Percentiles rank a stretch among this genome's conserved stretches.
phyloP scores from a whole-genome alignment of 2,113 vertebrate genomes.

The Atlantisia rogersi region DNA sequence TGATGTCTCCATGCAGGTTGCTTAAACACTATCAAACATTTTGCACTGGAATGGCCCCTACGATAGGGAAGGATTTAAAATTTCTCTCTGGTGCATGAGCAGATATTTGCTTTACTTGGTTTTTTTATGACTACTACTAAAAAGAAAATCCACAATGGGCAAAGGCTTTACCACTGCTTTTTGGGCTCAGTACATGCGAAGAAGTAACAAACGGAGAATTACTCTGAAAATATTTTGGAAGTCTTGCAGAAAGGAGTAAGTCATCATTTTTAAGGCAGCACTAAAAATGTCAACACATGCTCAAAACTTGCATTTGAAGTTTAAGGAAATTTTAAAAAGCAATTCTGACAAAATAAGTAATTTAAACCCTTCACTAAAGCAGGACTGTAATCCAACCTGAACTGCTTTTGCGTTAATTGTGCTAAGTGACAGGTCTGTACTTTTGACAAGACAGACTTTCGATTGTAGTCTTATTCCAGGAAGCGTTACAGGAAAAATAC shows the following conservation, averaged over 20 bases:
- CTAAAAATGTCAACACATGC: background rate
- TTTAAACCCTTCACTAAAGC: background rate
- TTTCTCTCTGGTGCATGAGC: background rate
- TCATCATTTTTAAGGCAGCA: background rate
- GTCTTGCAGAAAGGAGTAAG: background rate
- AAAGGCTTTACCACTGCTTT: background rate
- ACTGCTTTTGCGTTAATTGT: background rate
- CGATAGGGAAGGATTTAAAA: background rate
- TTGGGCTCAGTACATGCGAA: background rate
- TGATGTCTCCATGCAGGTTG: rapidly evolving
- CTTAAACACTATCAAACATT: background rate
- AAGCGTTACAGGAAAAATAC: background rate
- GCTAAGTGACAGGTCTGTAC: background rate
- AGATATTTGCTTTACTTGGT: background rate
- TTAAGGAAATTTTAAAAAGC: background rate
- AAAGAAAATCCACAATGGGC: background rate
- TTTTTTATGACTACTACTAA: background rate
- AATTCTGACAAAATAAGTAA: background rate
- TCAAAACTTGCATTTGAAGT: background rate
- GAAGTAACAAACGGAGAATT: background rate
- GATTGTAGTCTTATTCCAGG: background rate
- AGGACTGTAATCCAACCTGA: background rate
- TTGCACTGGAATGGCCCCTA: background rate
- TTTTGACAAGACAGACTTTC: background rate
- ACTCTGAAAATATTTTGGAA: background rate